A percentile compares a stretch with the other conserved stretches of the same genome.
phyloP scores from a whole-genome alignment of 2,113 vertebrate species.

The Gnathonemus longibarbis region DNA sequence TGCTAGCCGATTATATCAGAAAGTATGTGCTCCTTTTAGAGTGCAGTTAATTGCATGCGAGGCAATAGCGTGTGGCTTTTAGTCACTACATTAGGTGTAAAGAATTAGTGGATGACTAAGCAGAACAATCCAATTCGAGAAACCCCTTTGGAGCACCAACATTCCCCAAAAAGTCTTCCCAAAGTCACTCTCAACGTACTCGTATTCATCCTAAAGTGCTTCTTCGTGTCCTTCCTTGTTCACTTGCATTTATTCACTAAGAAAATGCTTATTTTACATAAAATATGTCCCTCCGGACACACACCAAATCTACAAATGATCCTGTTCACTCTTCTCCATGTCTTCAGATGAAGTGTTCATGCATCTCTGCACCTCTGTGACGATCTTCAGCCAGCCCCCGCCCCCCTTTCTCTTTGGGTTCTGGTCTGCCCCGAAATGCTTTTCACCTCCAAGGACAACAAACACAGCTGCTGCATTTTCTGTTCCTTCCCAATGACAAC shows the following conservation, averaged over 20 bases:
- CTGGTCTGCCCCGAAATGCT: not conserved
- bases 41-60: not conserved
- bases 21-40: not conserved
- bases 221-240: not conserved
- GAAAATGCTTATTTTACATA: not conserved
- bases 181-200: not conserved
- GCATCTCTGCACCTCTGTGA: not conserved
- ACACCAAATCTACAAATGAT: not conserved
- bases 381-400: not conserved
- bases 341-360: not conserved
- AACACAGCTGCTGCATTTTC: not conserved
- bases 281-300: not conserved
- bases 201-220: conserved; percentile 15
- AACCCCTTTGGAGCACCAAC: not conserved
- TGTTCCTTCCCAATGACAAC: not conserved
- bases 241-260: not conserved
- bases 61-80: not conserved
- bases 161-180: not conserved
- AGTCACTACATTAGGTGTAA: not conserved
- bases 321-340: not conserved
- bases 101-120: not conserved
- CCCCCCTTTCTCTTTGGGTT: not conserved
- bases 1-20: not conserved
- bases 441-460: not conserved
- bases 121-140: not conserved